These are phyloP conservation scores for Melanocharis versteri DNA, from an alignment of 2,113 vertebrate genomes.

Conservation along the genomic window DNA sequence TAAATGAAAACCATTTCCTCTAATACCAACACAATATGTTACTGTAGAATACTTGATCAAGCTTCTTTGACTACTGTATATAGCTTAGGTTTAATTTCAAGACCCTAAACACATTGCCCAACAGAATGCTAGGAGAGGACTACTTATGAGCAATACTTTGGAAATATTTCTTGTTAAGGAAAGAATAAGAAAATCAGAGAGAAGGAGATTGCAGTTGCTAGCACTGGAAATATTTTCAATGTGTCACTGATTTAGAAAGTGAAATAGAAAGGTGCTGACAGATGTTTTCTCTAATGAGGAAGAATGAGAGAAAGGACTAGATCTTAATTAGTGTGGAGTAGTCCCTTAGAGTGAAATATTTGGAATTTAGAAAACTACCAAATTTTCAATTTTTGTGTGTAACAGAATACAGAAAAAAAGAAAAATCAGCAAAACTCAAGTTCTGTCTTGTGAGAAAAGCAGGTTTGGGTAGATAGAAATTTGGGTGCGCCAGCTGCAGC, in stretches of 20 bases:
- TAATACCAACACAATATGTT: background rate
- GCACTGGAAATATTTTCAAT: background rate
- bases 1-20: background rate
- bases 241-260: background rate
- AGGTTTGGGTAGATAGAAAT: background rate
- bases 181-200: background rate
- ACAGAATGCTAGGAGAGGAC: background rate
- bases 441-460: background rate
- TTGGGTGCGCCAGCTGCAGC: background rate
- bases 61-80: background rate
- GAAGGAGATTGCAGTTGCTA: background rate
- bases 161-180: background rate
- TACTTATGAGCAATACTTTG: background rate
- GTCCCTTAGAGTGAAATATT: background rate
- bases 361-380: background rate
- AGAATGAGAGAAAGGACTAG: background rate
- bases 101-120: background rate
- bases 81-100: background rate
- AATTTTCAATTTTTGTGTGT: background rate
- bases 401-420: background rate
- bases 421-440: background rate
- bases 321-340: background rate
- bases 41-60: background rate
- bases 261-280: background rate
- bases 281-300: background rate